Base-by-base conservation (phyloP, 2,888 invertebrate genomes). In the Druceiella hillmani region DNA sequence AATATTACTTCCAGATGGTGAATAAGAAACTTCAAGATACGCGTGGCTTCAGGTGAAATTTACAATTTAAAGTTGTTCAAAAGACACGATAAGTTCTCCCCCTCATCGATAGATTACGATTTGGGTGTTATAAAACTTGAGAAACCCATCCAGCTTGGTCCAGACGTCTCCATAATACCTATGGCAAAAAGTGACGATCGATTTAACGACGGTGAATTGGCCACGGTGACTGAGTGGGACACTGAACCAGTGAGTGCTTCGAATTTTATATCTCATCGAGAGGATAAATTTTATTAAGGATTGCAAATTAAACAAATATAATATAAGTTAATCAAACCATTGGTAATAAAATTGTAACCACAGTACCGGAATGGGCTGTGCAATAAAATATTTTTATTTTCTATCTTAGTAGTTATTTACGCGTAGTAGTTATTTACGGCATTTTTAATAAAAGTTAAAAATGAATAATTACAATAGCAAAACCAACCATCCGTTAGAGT, bases 11-110 rank as follows among this genome's bases (percentile, higher is more conserved):
- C 15, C 50, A 68, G 68, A 25, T 33, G 56, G 2, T 40, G 44
- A 2, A 51, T 64, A 32, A 29, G 37, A 2, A 50, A 56, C 16
- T 62, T 53, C 30, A 46, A 58, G 51, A 55, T 80, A 1, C 72
- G 79, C 0, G 65, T 72, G 6, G 81, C 81, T 2, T 75, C 75
- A 3, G 81, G 82, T 0, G 47, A 59, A 17, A 3, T 79, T 1
- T 57, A 76, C 4, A 59, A 64, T 7, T 66, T 79, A 0, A 61
- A 62, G 1, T 62, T 64, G 30, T 52, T 78, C 4, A 50, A 65
- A 2, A 63, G 64, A 38, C 77, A 82, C 45, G 65, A 71, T 7
- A 56, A 63, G 5, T 82, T 75, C 49, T 58, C 62, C 9, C 67
- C 58, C 34, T 48, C 50, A 1, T 61, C 60, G n/a, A 74, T 75